phyloP scores from a whole-genome alignment of 2,797 vertebrate genomes.

The Salarias fasciatus region DNA sequence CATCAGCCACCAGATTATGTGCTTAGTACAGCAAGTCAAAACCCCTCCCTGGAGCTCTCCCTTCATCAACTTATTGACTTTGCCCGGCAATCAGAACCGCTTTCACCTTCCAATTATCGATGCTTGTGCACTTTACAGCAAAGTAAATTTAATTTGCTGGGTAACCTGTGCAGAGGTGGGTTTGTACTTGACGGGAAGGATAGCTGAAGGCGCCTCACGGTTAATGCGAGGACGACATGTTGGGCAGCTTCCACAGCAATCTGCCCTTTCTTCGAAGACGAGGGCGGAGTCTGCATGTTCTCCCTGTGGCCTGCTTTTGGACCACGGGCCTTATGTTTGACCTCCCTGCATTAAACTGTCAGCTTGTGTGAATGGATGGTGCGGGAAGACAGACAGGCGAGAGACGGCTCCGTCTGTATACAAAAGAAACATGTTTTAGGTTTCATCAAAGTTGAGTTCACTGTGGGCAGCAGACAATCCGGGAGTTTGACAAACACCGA shows the following conservation, averaged over 20 bases:
- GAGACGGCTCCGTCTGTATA: constrained; percentile 14
- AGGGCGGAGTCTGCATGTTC: too few relatives aligned
- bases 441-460: constrained; percentile 61
- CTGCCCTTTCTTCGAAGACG: too few relatives aligned
- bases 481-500: constrained; percentile 55
- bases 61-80: constrained; percentile 69
- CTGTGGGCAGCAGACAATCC: constrained; percentile 44
- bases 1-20: constrained; percentile 61
- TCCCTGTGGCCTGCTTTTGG: too few relatives aligned
- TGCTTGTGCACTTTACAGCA: constrained; percentile 37
- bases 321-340: too few relatives aligned
- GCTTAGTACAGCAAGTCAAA: constrained; percentile 68
- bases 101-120: constrained; percentile 71
- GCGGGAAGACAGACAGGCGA: constrained; percentile 3
- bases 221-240: constrained; percentile 10
- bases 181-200: constrained; percentile 9
- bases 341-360: too few relatives aligned
- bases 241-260: too few relatives aligned
- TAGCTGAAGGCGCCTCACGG: constrained; percentile 42
- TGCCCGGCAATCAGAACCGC: constrained; percentile 62
- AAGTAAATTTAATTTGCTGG: constrained; percentile 48
- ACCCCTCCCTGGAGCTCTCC: constrained; percentile 47
- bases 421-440: constrained; percentile 43
- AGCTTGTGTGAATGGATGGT: too few relatives aligned
- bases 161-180: constrained; percentile 16